phyloP scores from a whole-genome alignment of 2,888 invertebrate species.

The Scotopteryx bipunctaria region DNA sequence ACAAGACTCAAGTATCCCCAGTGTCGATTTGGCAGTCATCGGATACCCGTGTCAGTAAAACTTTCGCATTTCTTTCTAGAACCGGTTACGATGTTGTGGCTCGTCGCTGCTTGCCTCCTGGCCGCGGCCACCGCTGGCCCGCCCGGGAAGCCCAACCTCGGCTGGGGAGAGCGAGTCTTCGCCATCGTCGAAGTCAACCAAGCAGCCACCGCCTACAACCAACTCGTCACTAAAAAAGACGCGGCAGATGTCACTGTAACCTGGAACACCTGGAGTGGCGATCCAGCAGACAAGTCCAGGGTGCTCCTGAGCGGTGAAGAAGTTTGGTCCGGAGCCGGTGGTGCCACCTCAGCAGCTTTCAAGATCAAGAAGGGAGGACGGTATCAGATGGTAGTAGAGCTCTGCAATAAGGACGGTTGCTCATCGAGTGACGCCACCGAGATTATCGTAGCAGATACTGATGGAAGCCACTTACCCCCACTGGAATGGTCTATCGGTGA shows the following conservation, averaged over 20 bases:
- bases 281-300: constrained; percentile 64
- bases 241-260: constrained; percentile 74
- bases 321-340: constrained; percentile 65
- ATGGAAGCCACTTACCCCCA: constrained; percentile 77
- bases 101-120: constrained; percentile 52
- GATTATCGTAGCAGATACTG: constrained; percentile 75
- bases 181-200: constrained; percentile 78
- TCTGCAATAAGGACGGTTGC: constrained; percentile 75
- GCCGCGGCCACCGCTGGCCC: constrained; percentile 55
- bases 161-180: constrained; percentile 77
- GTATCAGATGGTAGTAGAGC: constrained; percentile 72
- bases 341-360: constrained; percentile 68
- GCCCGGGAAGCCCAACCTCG: constrained; percentile 71
- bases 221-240: constrained; percentile 68
- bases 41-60: constrained; percentile 54
- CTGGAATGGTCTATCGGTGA: constrained; percentile 68
- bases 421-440: constrained; percentile 69
- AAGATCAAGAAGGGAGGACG: constrained; percentile 75
- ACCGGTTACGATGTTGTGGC: constrained; percentile 68
- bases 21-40: constrained; percentile 64
- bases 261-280: constrained; percentile 79
- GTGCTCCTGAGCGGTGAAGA: constrained; percentile 67
- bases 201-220: constrained; percentile 78
- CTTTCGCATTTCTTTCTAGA: constrained; percentile 65
- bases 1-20: constrained; percentile 63